Base-by-base conservation (phyloP, 2,888 invertebrate genomes). In the Isoperla grammatica region DNA sequence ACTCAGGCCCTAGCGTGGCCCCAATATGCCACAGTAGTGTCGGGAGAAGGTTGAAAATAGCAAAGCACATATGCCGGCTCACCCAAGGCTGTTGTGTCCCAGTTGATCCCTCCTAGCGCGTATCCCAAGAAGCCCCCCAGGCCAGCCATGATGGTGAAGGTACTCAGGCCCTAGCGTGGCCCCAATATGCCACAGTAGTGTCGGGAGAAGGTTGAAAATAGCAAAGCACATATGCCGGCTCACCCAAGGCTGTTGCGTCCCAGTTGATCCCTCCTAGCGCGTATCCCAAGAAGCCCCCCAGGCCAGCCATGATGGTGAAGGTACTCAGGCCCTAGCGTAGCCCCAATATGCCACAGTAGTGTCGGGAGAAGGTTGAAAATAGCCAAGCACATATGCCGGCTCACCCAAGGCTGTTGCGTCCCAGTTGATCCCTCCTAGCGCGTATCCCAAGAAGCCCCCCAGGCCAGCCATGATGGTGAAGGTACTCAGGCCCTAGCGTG, bases 401-500 rank as follows among this genome's bases (percentile, higher is more conserved):
- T n/a, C n/a, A 87, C 88, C 92, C 65, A 93, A 78, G 59, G 81
- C 76, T 0, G 92, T 94, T 39, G 82, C 83, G 71, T 95, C 95
- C 96, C 96, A 97, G 75, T 96, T 90, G 62, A 96, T 88, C 4
- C 90, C 94, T 8, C 95, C 94, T 65, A 95, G 80, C 2, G 89
- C 86, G 73, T 97, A 97, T 0, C 96, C 96, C 77, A 96, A 85
- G 69, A 91, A 90, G 3, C 97, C 96, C 0, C 97, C 97, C 0
- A 95, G 77, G 0, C 96, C 97, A 2, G 96, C 96, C 94, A 97
- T 95, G 64, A 96, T 85, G 0, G 96, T 96, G 72, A 97, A 97
- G 1, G 95, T 95, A 68, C 95, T 95, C 5, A 97, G 77, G 0
- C 97, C 96, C n/a, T n/a, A n/a, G n/a, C n/a, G n/a, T n/a, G n/a